phyloP scores from a whole-genome alignment of 2,888 invertebrate species.

The Petrolisthes manimaculis region DNA sequence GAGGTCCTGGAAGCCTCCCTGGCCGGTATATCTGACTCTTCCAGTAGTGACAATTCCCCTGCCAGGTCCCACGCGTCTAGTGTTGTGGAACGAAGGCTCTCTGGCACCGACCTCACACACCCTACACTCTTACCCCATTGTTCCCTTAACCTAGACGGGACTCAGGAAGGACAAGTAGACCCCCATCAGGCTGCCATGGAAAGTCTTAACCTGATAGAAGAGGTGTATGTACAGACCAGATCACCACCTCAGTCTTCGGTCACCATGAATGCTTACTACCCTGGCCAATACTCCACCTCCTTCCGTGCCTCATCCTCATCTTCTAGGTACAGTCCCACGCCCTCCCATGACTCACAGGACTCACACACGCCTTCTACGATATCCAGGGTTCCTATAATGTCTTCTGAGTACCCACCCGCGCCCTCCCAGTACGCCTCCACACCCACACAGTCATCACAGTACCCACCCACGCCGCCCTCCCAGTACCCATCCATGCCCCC shows the following conservation, averaged over 20 bases:
- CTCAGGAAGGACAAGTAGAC: background rate
- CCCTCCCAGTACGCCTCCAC: background rate
- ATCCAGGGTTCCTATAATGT: background rate
- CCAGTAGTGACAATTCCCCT: conserved; percentile 27
- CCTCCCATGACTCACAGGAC: background rate
- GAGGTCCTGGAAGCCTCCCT: conserved; percentile 42
- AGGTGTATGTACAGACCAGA: conserved; percentile 50
- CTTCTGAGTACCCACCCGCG: background rate
- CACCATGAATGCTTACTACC: conserved; percentile 59
- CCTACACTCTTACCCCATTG: background rate
- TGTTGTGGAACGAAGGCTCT: conserved; percentile 35
- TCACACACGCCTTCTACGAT: background rate
- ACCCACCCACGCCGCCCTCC: conserved; percentile 7
- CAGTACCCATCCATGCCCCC: background rate
- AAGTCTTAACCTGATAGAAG: conserved; percentile 60
- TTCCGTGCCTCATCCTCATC: background rate
- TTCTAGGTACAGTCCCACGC: background rate
- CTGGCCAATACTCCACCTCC: conserved; percentile 53
- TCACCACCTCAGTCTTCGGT: conserved; percentile 57
- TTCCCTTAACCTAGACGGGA: background rate
- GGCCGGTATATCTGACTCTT: conserved; percentile 31
- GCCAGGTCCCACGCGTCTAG: conserved; percentile 36
- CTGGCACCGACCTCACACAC: conserved; percentile 19
- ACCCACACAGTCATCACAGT: background rate
- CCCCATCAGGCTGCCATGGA: conserved; percentile 35